Base-by-base conservation (phyloP, 2,113 vertebrate species). In the Pachyramphus minor region DNA sequence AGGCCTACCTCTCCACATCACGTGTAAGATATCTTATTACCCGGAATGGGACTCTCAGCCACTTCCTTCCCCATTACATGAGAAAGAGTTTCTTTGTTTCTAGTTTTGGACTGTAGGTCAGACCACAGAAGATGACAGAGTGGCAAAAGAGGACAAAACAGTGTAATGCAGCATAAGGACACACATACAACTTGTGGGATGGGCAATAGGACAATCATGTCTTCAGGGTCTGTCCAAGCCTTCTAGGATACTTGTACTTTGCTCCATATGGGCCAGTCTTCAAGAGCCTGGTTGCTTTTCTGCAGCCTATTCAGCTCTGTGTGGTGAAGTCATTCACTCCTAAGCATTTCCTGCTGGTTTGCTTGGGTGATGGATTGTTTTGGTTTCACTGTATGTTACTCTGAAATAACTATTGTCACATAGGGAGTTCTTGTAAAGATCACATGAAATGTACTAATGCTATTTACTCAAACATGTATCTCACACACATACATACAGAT, bases 401-500 rank as follows among this genome's bases (percentile, higher is more conserved):
- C 22, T 9, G 10, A 74, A 41, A 31, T 21, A 52, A 21, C 5
- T 35, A 5, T 1, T 47, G 8, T 45, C 77, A 58, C 12, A 11
- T 5, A 21, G 19, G 8, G 11, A 56, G 8, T 18, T 84, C 23
- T 89, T 66, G 33, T 8, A 50, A 68, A 5, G 37, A 28, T 66
- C 55, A 50, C 10, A 35, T 24, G 16, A 50, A 58, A 31, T 33
- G 12, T 41, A 52, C 9, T 76, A 30, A 3, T 44, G 16, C 12
- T 44, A 4, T 55, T 7, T 44, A 30, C 19, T 44, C 21, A 64
- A 47, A 60, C 3, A 56, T 22, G 24, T 35, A n/a, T 33, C 27
- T 47, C 31, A 60, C 18, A 25, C 0, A 0, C 33, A 25, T 3
- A 33, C 21, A 19, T 27, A 30, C 8, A 45, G 18, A n/a, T 5